These are phyloP conservation scores for Zaprionus africanus DNA, from an alignment of 1,140 invertebrate species.

Conservation along the genomic window DNA sequence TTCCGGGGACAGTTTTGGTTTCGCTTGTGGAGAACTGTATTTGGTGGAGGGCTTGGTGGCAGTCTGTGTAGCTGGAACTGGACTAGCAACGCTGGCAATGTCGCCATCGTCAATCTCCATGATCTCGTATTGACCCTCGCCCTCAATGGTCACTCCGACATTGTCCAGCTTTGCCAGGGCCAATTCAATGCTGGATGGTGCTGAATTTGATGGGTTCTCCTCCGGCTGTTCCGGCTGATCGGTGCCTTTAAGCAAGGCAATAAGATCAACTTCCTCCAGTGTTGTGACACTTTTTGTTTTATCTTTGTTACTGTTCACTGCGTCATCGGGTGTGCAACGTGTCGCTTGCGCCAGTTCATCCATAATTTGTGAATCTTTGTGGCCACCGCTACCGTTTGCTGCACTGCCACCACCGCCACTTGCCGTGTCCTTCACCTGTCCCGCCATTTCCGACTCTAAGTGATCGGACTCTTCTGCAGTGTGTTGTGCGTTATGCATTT, in stretches of 20 bases:
- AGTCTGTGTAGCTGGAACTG: constrained; percentile 16
- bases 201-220: background rate
- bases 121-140: constrained; percentile 80
- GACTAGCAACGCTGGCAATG: constrained; percentile 23
- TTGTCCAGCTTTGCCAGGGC: constrained; percentile 51
- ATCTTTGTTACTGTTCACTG: constrained; percentile 14
- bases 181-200: constrained; percentile 41
- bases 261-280: constrained; percentile 75
- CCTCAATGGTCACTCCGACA: constrained; percentile 75
- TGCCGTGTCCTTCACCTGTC: background rate
- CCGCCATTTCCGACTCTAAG: background rate
- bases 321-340: constrained; percentile 13
- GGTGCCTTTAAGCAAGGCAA: constrained; percentile 75
- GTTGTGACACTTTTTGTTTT: constrained; percentile 15
- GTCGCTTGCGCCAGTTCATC: constrained; percentile 15
- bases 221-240: constrained; percentile 42
- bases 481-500: constrained; percentile 67
- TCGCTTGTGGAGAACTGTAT: constrained; percentile 1
- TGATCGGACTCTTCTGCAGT: constrained; percentile 10
- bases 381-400: constrained; percentile 25
- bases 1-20: constrained; percentile 64
- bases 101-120: constrained; percentile 77
- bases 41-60: constrained; percentile 10
- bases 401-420: constrained; percentile 7
- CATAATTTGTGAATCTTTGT: background rate